These are phyloP conservation scores for Saccopteryx leptura DNA, from an alignment of 2,113 vertebrate species.

Conservation along the genomic window DNA sequence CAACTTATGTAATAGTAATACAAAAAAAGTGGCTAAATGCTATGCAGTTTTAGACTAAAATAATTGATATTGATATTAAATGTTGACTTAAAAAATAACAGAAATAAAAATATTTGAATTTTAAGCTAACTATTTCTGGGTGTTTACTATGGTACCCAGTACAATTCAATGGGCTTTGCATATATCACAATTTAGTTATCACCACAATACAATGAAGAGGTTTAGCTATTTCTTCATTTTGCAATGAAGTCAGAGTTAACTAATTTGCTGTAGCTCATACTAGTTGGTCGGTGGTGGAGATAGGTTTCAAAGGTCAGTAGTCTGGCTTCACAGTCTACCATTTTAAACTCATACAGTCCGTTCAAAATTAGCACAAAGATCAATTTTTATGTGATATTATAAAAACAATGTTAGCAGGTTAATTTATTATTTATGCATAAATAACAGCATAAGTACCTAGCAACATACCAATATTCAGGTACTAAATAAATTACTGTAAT, in stretches of 20 bases:
- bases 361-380: not conserved
- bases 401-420: not conserved
- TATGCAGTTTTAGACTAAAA: not conserved
- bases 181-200: not conserved
- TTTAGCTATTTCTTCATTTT: constrained; percentile 22
- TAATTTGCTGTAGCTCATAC: not conserved
- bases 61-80: not conserved
- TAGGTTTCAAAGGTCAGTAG: not conserved
- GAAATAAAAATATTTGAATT: constrained; percentile 33
- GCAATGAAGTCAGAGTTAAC: not conserved
- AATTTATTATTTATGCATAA: not conserved
- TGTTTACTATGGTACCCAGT: not conserved
- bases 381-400: not conserved
- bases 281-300: not conserved
- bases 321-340: not conserved
- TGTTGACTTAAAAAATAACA: not conserved
- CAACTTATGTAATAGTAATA: not conserved
- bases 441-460: not conserved
- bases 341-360: not conserved
- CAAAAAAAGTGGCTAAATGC: not conserved
- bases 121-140: not conserved
- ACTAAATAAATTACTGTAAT: not conserved
- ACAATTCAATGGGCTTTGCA: not conserved
- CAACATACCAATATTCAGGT: not conserved
- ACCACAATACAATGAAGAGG: not conserved